Base-by-base conservation (phyloP, 2,113 vertebrate genomes). In the Globicephala melas region DNA sequence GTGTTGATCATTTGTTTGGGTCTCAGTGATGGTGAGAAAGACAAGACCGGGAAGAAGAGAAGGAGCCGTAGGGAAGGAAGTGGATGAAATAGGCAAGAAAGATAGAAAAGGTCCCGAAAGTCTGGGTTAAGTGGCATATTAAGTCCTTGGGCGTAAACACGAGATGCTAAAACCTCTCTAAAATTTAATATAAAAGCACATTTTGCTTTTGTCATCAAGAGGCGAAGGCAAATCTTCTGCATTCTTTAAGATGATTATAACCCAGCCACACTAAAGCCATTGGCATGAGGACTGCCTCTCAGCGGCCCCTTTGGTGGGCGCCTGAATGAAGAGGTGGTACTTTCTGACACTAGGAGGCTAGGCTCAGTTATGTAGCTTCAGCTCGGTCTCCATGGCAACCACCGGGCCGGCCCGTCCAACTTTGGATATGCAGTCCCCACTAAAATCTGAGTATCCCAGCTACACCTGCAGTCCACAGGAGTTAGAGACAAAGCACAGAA, bases 321-420 rank as follows among this genome's bases (percentile, higher is more conserved):
- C 31, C 58, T 10, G 2, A 47, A 20, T 0, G 36, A 10, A 11
- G 93, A 41, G 63, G 2, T 12, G 62, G 21, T 11, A 6, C 8
- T 8, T 38, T 33, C 41, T 14, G 28, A n/a, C 2, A 1, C 6
- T 1, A 4, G 26, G 14, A 63, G 5, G 8, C 9, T 12, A 33
- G 1, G 38, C 41, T 6, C 1, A 0, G 3, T 6, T 12, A 25
- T 1, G 14, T 3, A 20, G 23, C 60, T 23, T 21, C 26, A 2
- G 18, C 33, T 47, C 33, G 14, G 53, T 1, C 58, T n/a, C 38
- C 20, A 0, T 5, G 26, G 67, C 33, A 67, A 41, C 55, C 26
- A 2, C n/a, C 21, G 15, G 21, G 0, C 28, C 11, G 10, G 0
- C 23, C 8, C 6, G 44, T 31, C 21, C 25, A 6, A 4, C 8